Base-by-base conservation (phyloP, 2,797 vertebrate species). In the Margarornis squamiger region DNA sequence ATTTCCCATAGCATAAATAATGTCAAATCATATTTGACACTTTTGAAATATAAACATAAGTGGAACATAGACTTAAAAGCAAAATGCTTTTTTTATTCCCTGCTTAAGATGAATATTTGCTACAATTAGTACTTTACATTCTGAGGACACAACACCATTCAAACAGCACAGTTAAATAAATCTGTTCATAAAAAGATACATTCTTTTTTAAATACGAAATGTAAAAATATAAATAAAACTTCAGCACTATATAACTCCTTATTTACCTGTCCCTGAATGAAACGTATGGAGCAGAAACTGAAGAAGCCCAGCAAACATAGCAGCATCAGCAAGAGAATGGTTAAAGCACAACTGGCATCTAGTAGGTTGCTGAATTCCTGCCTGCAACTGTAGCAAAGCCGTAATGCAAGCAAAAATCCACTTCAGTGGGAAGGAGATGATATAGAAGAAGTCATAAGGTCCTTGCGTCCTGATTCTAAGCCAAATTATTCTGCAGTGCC, bases 231-330 rank as follows among this genome's bases (percentile, higher is more conserved):
- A 90, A 55, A 52, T 83, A 87, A 78, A 90, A 82, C 27, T 71
- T 87, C 70, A 86, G 72, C 46, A 93, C 36, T 34, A 27, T 46
- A 95, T 23, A 78, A 26, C n/a, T 72, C 61, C 49, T 95, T 85
- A 62, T 97, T 98, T 98, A 98, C 98, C 98, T 98, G 97, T 97
- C 97, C 97, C 97, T 93, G 97, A 97, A 68, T 96, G 96, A 92
- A 98, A 94, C 0, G 97, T 96, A 84, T 94, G 96, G 79, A 98
- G 97, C 66, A 97, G 96, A 96, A 98, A 96, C 89, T 98, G 97
- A 92, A 98, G 97, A 96, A 98, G 89, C 68, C 91, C 98, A 97
- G 98, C 95, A 97, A 98, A 97, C 98, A 96, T 97, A 98, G 93
- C 97, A 96, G 96, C 92, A 79, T 86, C 95, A 97, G 96, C 97